These are phyloP conservation scores for Platycheirus rosarum DNA, from an alignment of 2,888 invertebrate species.

Conservation along the genomic window DNA sequence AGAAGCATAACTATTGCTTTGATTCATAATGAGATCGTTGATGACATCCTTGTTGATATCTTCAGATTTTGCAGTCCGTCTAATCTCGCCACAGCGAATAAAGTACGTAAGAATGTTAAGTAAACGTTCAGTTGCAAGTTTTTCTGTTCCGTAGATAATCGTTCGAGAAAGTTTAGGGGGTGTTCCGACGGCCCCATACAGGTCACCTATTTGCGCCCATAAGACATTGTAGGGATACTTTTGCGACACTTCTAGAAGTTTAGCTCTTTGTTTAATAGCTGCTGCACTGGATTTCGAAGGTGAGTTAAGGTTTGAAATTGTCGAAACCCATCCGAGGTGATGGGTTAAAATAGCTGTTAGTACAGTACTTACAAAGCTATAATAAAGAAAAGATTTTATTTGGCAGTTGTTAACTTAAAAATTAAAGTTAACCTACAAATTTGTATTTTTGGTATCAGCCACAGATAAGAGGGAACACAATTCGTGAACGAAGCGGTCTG, in stretches of 20 bases:
- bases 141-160: constrained; percentile 88
- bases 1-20: constrained; percentile 50
- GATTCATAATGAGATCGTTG: constrained; percentile 69
- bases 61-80: constrained; percentile 83
- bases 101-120: constrained; percentile 93
- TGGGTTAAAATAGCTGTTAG: constrained; percentile 94
- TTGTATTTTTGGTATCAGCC: constrained; percentile 92
- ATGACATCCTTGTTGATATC: constrained; percentile 80
- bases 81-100: constrained; percentile 90
- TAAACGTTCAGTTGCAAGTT: constrained; percentile 87
- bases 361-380: constrained; percentile 95
- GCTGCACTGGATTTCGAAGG: constrained; percentile 78
- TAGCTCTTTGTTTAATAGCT: constrained; percentile 82
- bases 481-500: constrained; percentile 84
- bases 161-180: constrained; percentile 91
- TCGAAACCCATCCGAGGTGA: constrained; percentile 95
- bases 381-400: too few relatives aligned
- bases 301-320: constrained; percentile 84
- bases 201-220: constrained; percentile 94
- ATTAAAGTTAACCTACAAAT: constrained; percentile 88
- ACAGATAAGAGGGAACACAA: constrained; percentile 87
- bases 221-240: constrained; percentile 92
- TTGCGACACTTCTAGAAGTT: constrained; percentile 85
- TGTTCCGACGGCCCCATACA: constrained; percentile 92
- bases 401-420: too few relatives aligned